These are phyloP conservation scores for Drosophila lowei DNA, from an alignment of 1,140 invertebrate species.

Conservation along the genomic window DNA sequence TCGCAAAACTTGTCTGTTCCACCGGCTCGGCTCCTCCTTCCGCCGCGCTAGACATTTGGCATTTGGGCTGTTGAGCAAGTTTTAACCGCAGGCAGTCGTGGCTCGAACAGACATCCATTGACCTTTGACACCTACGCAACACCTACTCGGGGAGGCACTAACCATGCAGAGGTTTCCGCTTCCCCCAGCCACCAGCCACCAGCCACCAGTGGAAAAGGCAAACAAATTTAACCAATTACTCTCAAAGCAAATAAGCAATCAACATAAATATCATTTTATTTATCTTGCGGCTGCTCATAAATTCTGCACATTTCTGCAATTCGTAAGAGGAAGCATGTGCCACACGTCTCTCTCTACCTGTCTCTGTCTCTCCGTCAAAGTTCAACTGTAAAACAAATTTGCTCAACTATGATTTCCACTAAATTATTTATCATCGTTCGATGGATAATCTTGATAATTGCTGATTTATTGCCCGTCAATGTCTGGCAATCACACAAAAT, in stretches of 20 bases:
- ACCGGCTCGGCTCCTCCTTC: conserved; percentile 9
- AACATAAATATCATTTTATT: conserved; percentile 70
- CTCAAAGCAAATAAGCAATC: conserved; percentile 78
- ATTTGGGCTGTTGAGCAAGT: conserved; percentile 60
- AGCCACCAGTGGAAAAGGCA: conserved; percentile 22
- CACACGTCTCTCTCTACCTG: background rate
- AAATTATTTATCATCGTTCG: too few species aligned
- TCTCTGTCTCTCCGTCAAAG: background rate
- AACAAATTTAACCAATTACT: conserved; percentile 69
- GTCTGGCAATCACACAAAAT: too few species aligned
- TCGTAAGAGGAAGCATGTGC: conserved; percentile 13
- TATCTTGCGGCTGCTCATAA: conserved; percentile 48
- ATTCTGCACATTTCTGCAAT: conserved; percentile 35
- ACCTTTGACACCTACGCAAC: conserved; percentile 73
- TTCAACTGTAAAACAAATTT: too few species aligned
- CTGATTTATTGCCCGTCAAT: too few species aligned
- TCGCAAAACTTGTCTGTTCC: conserved; percentile 30
- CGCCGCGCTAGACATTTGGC: conserved; percentile 28
- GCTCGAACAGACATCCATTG: conserved; percentile 49
- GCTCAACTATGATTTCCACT: too few species aligned
- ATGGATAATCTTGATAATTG: background rate
- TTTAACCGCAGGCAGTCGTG: conserved; percentile 33
- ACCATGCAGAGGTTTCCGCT: too few species aligned
- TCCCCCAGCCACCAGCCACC: background rate
- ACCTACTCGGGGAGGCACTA: conserved; percentile 35